Conservation (phyloP, 2,888 invertebrate species). For the Tiliacea aurago region DNA sequence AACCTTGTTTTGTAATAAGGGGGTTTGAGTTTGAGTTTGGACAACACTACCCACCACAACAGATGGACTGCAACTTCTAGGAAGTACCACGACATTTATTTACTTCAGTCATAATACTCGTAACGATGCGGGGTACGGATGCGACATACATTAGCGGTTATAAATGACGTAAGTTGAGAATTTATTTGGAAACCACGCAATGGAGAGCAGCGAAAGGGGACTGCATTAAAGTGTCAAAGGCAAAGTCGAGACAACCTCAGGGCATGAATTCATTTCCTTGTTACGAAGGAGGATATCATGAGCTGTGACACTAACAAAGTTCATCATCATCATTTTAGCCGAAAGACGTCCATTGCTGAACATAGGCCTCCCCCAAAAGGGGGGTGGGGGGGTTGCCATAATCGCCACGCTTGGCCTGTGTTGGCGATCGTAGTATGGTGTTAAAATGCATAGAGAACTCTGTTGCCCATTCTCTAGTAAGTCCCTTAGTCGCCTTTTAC, state of each 20-base stretch:
- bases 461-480: too few species aligned
- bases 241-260: conserved; percentile 50
- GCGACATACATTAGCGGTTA: conserved; percentile 65
- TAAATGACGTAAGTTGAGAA: conserved; percentile 64
- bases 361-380: too few species aligned
- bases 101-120: conserved; percentile 56
- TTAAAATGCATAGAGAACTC: too few species aligned
- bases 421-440: too few species aligned
- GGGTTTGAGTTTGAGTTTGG: not conserved
- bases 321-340: too few species aligned
- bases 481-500: too few species aligned
- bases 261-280: conserved; percentile 54
- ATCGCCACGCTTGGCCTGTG: too few species aligned
- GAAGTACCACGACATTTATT: conserved; percentile 51
- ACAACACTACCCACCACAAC: conserved; percentile 35
- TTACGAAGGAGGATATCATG: conserved; percentile 13
- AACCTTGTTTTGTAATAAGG: too few species aligned
- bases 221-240: conserved; percentile 64
- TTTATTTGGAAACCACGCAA: conserved; percentile 63
- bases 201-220: conserved; percentile 47
- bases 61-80: conserved; percentile 39
- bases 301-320: conserved; percentile 3
- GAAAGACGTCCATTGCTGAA: too few species aligned
- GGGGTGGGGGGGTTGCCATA: too few species aligned
- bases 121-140: conserved; percentile 65